Base-by-base conservation (phyloP, 2,113 vertebrate species). In the Centropus bengalensis region DNA sequence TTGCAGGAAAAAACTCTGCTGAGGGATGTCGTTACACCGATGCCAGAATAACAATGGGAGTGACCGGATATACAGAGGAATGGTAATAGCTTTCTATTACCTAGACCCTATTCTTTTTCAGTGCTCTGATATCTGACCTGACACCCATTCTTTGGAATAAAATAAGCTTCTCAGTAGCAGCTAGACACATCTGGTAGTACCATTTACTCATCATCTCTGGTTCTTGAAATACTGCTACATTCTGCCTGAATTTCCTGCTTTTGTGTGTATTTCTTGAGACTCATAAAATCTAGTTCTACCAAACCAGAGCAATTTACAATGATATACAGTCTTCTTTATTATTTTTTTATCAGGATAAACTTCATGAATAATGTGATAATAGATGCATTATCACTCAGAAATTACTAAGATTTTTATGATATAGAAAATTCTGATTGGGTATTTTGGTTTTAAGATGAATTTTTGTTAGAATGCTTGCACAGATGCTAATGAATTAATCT, bases 401-500 rank as follows among this genome's bases (percentile, higher is more conserved):
- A 90, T 33, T 3, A 23, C 17, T 55, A 33, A 79, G 44, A 76
- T 88, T 95, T 82, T 66, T 86, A 80, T 60, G 90, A 87, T 74
- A 84, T 55, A 81, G 67, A 66, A 91, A 67, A 12, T 81, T 90
- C 14, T 73, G n/a, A 78, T 88, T n/a, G n/a, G n/a, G n/a, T n/a
- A n/a, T n/a, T n/a, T n/a, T n/a, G n/a, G 17, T 84, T 88, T 88
- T 56, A 84, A 69, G 58, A 60, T 58, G 20, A 90, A 92, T 94
- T 89, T 89, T 51, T 52, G 24, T 55, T 92, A 24, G 20, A 30
- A 21, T 18, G 59, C 55, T 95, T 95, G 44, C 6, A 77, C 4
- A 80, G 60, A 91, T 89, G 67, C 69, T 97, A 95, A 97, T 91
- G 63, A 97, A 96, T 95, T 96, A 95, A 95, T 51, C 8, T 89